Conservation (phyloP, 2,797 vertebrate species). For the Gymnothorax reevesii region DNA sequence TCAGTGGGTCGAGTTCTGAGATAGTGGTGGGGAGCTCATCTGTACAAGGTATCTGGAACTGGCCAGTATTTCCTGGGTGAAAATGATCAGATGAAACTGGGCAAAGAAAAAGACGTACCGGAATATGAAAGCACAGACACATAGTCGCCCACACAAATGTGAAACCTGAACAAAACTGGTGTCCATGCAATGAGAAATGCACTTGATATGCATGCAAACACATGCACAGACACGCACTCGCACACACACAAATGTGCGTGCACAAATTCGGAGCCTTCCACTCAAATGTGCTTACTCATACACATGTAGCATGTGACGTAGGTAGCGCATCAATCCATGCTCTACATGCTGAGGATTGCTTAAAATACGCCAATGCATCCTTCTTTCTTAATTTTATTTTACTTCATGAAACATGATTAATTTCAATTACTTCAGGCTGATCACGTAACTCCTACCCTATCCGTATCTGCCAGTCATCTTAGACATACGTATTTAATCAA, state of each 20-base stretch:
- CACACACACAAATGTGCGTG: neutral
- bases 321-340: neutral
- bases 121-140: neutral
- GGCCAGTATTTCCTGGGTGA: slow-evolving; percentile 58
- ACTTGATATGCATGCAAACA: slow-evolving; percentile 12
- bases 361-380: too few species aligned
- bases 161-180: neutral
- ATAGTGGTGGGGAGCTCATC: slow-evolving; percentile 42
- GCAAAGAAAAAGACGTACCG: slow-evolving; percentile 43
- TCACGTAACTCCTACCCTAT: too few species aligned
- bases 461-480: too few species aligned
- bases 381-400: too few species aligned
- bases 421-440: too few species aligned
- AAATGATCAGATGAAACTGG: slow-evolving; percentile 37
- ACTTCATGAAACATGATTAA: too few species aligned
- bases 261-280: neutral
- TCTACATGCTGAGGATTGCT: neutral
- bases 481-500: neutral
- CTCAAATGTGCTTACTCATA: neutral
- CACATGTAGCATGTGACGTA: neutral
- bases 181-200: slow-evolving; percentile 10
- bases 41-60: slow-evolving; percentile 23
- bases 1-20: slow-evolving; percentile 52
- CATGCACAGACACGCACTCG: slow-evolving; percentile 15
- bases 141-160: slow-evolving; percentile 11